Evolutionary conservation across 2,888 invertebrate genomes (phyloP).

Genomic region (Meteorus colon): DNA sequence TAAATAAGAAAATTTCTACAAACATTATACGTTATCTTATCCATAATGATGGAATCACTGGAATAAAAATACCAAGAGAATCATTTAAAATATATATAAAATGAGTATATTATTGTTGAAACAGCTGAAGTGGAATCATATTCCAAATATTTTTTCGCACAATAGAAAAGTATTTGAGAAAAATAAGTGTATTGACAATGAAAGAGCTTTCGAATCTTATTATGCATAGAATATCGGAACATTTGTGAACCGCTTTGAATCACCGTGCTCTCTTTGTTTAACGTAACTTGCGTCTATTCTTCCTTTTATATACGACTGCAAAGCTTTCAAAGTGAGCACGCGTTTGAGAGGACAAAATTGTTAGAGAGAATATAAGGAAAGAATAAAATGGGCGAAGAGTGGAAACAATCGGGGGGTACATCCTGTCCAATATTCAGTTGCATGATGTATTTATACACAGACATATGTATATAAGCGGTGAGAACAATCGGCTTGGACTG

Average conservation of each 20-base stretch:
- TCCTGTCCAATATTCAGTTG: neutral
- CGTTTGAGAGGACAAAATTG: neutral
- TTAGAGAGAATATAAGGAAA: neutral
- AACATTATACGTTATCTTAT: too few relatives aligned
- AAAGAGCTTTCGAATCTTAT: neutral
- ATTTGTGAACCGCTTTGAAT: neutral
- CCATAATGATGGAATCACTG: too few relatives aligned
- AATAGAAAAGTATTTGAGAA: too few relatives aligned
- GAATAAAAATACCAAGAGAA: too few relatives aligned
- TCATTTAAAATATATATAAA: too few relatives aligned
- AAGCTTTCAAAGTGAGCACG: slow-evolving; percentile 26
- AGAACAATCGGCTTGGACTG: neutral
- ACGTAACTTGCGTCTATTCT: neutral
- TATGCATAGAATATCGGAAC: neutral
- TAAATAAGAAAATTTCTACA: neutral
- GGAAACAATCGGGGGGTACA: neutral
- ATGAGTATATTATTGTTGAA: too few relatives aligned
- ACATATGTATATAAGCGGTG: neutral
- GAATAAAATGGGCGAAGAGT: neutral
- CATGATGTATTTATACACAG: neutral
- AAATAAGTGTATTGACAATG: neutral
- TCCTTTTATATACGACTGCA: neutral
- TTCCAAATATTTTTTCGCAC: too few relatives aligned
- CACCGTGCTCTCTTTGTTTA: neutral
- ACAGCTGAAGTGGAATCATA: too few relatives aligned